Evolutionary conservation across 1,140 invertebrate species (phyloP), one percentile per base, ranked within the genome.

Genomic region (Pseudachorutes palmiensis): DNA sequence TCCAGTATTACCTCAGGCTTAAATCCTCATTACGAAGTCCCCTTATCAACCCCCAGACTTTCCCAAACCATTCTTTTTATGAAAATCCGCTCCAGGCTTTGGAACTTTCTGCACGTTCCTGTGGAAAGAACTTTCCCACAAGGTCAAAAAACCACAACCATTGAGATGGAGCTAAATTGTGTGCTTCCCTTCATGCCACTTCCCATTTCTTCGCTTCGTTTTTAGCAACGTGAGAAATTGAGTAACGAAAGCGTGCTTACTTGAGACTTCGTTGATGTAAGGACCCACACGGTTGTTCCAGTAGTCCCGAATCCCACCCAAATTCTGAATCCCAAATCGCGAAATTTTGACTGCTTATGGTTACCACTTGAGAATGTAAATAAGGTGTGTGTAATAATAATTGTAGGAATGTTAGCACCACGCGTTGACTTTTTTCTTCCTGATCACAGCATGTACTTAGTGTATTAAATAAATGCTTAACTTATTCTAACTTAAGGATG

Each of bases 221-320:
- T n/a, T n/a, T n/a, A n/a, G n/a, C n/a, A n/a, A n/a, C n/a, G n/a
- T n/a, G n/a, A n/a, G n/a, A n/a, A n/a, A n/a, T n/a, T n/a, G n/a
- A n/a, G n/a, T n/a, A n/a, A n/a, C n/a, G n/a, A n/a, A n/a, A n/a
- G n/a, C n/a, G n/a, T 19, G 64, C 70, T 74, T 74, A 74, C 72
- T 71, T 64, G 72, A 74, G 41, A 71, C 69, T 70, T 73, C 69
- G 66, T 68, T 72, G 67, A 74, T 70, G 70, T 65, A 63, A 59
- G 72, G 72, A 36, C 69, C 70, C 36, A 74, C 72, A 45, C 72
- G 72, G 64, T 45, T 70, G 62, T 74, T 71, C 65, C 70, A 67
- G 70, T 74, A 74, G 68, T 74, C 72, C 62, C 72, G 62, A 32
- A 74, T 29, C 29, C 70, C 70, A 66, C 72, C 70, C 63, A 74